Evolutionary conservation across 2,113 vertebrate species (phyloP).

Genomic region (Dendropsophus ebraccatus): DNA sequence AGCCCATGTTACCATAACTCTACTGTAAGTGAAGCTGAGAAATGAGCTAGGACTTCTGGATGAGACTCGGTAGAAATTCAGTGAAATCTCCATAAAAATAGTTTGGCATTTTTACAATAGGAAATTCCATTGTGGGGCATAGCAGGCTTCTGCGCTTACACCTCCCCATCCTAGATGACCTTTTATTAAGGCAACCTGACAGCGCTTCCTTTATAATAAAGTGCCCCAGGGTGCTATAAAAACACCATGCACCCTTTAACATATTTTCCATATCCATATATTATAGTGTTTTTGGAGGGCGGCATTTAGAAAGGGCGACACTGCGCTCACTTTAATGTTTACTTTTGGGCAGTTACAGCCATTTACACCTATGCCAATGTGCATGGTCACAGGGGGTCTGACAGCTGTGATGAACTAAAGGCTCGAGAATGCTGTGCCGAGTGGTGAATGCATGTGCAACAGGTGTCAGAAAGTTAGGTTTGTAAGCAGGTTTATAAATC

Average conservation of each 20-base stretch:
- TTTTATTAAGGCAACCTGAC: neutral
- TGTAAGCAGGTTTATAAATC: too few relatives aligned
- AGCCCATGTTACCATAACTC: neutral
- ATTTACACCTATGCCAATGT: too few relatives aligned
- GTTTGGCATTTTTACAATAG: neutral
- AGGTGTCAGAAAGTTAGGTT: too few relatives aligned
- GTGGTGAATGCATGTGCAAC: too few relatives aligned
- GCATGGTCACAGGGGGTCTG: too few relatives aligned
- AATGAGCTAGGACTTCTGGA: neutral
- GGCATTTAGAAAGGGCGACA: too few relatives aligned
- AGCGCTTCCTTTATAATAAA: neutral
- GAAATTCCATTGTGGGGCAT: neutral
- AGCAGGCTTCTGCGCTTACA: neutral
- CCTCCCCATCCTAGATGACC: neutral
- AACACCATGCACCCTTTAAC: neutral
- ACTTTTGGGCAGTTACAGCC: too few relatives aligned
- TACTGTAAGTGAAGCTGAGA: neutral
- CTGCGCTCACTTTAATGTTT: too few relatives aligned
- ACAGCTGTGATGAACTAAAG: too few relatives aligned
- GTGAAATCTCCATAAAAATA: neutral
- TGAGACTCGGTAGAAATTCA: neutral
- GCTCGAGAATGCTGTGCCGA: too few relatives aligned
- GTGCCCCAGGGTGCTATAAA: neutral
- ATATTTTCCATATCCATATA: neutral
- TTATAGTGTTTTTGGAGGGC: neutral